Percentiles rank a stretch among this genome's conserved stretches.
These are phyloP conservation scores for Dipodomys spectabilis DNA, from an alignment of 2,113 vertebrate species.

Conservation along the genomic window DNA sequence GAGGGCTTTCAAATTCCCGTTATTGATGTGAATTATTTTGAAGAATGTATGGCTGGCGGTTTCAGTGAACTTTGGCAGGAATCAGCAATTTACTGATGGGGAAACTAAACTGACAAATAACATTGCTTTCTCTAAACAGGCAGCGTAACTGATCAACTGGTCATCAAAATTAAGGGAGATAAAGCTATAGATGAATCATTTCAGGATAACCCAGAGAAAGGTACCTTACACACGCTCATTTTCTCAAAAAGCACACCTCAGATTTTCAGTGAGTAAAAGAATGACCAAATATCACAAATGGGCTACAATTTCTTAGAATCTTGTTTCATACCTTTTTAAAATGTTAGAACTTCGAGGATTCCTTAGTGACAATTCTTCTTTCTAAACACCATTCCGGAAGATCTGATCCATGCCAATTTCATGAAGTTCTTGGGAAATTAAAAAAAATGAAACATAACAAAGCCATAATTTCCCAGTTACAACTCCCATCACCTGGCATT, in stretches of 20 bases:
- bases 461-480: background rate
- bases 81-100: slow-evolving; percentile 73
- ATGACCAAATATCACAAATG: background rate
- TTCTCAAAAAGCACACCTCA: background rate
- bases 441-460: background rate
- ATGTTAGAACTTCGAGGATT: background rate
- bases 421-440: background rate
- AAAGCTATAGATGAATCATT: slow-evolving; percentile 10
- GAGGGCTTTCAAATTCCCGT: slow-evolving; percentile 67
- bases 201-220: background rate
- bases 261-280: background rate
- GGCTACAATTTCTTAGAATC: background rate
- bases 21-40: slow-evolving; percentile 75
- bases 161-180: slow-evolving; percentile 34
- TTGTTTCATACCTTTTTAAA: background rate
- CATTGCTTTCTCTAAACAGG: slow-evolving; percentile 38
- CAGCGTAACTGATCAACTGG: slow-evolving; percentile 9
- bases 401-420: background rate
- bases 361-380: background rate
- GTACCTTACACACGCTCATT: background rate
- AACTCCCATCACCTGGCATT: background rate
- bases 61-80: slow-evolving; percentile 65
- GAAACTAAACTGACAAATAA: slow-evolving; percentile 60
- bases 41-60: slow-evolving; percentile 63
- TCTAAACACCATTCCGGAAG: slow-evolving; percentile 17